Evolutionary conservation across 2,113 vertebrate genomes (phyloP).

Genomic region (Xerus inauris): DNA sequence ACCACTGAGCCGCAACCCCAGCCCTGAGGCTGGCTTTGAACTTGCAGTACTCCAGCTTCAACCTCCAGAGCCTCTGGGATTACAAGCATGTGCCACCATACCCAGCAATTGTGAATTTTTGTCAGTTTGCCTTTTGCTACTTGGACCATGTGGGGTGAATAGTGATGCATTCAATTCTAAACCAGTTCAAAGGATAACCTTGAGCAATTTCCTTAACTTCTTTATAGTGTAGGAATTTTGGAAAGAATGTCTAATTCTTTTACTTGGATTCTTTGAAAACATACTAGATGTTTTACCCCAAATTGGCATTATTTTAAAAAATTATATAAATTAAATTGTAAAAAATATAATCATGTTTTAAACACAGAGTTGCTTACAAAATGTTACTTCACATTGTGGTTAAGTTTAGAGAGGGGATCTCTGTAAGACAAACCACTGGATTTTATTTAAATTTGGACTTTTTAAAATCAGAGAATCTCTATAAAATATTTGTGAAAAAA

Average conservation of each 20-base stretch:
- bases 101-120: neutral
- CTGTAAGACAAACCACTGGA: neutral
- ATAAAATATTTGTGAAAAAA: neutral
- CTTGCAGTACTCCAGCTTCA: too few species aligned
- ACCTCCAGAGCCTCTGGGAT: too few species aligned
- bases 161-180: neutral
- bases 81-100: too few species aligned
- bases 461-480: neutral
- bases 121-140: neutral
- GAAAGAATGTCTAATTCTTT: neutral
- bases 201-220: neutral
- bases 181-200: conserved; percentile 11
- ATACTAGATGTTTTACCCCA: neutral
- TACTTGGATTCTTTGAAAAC: neutral
- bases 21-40: too few species aligned
- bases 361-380: neutral
- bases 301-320: neutral
- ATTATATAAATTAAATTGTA: neutral
- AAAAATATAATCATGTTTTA: neutral
- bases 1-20: too few species aligned
- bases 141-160: neutral
- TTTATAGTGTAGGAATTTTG: neutral
- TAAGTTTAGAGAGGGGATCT: neutral
- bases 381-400: neutral
- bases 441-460: conserved; percentile 21